A percentile compares a stretch with the other conserved stretches of the same genome.
Conservation (phyloP, 2,888 invertebrate species). For the Noctua fimbriata region DNA sequence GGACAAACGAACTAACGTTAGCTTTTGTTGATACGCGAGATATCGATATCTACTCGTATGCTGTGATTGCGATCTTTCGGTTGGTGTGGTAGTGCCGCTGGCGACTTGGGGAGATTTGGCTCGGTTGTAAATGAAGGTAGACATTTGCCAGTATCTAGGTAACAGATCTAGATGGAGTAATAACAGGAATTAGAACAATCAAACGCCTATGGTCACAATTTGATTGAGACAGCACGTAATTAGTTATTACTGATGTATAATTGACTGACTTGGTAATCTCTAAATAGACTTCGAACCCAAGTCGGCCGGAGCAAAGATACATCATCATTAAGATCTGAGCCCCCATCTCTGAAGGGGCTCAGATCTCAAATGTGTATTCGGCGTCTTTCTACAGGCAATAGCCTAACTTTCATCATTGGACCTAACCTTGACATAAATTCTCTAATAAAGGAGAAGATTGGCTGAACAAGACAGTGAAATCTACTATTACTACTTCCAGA, state of each 20-base stretch:
- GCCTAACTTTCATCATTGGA: not conserved
- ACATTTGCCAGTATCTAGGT: not conserved
- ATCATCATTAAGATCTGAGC: not conserved
- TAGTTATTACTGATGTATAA: not conserved
- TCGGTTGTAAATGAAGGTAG: slow-evolving; percentile 15
- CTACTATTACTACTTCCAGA: not conserved
- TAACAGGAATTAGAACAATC: not conserved
- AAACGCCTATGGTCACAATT: not conserved
- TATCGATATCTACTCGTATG: slow-evolving; percentile 59
- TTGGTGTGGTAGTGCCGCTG: slow-evolving; percentile 24
- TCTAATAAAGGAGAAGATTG: not conserved
- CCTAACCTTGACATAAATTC: not conserved
- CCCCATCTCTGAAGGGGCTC: not conserved
- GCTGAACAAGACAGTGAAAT: not conserved
- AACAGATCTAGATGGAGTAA: not conserved
- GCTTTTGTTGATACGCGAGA: slow-evolving; percentile 59
- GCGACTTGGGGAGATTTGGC: slow-evolving; percentile 15
- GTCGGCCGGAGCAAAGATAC: not conserved
- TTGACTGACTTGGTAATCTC: not conserved
- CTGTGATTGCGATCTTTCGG: slow-evolving; percentile 64
- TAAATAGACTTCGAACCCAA: not conserved
- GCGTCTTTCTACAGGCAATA: not conserved
- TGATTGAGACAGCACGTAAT: not conserved
- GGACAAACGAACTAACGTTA: slow-evolving; percentile 61
- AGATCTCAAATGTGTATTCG: not conserved